Evolutionary conservation across 2,113 vertebrate genomes (phyloP), one percentile per base, ranked within the genome.

Genomic region (Eublepharis macularius): DNA sequence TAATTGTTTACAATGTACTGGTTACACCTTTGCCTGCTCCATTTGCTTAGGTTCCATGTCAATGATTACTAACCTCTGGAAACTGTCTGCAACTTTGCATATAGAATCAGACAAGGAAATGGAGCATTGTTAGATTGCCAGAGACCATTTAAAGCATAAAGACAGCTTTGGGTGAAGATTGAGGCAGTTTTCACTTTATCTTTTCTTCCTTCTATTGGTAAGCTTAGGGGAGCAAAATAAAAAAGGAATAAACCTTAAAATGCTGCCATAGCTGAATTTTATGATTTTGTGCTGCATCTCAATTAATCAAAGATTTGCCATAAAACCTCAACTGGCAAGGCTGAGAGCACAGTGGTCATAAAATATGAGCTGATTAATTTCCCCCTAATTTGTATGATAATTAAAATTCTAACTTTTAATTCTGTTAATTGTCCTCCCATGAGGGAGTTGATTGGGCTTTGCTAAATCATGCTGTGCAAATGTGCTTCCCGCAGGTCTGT

Each of bases 351-450:
- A 95, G 88, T 88, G 91, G 92, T 88, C 88, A 86, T 94, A 94
- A 94, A 96, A 93, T 94, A 94, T 14, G 26, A 95, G 92, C 96
- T 96, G 94, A 96, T 96, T 96, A 96, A 96, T 96, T 95, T 95
- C 91, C 89, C 91, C 93, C 91, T 96, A 96, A 97, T 97, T 96
- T 94, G 92, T 95, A 93, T 95, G 95, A 96, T 96, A 97, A 97
- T 97, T 97, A 96, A 96, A 95, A 95, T 94, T 93, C 90, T 88
- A 94, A 94, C 94, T 97, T 96, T 96, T 96, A 94, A 96, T 95
- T 96, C 90, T 83, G 86, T 91, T 94, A 95, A 95, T 96, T 95
- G 95, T 96, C 92, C 86, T 96, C 95, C 93, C 95, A 94, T 92
- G 92, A 95, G 95, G 94, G 95, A 93, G 94, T 91, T 96, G 94